Conservation (phyloP, 64 coral and sea anemone species). For the Acropora yongei region DNA sequence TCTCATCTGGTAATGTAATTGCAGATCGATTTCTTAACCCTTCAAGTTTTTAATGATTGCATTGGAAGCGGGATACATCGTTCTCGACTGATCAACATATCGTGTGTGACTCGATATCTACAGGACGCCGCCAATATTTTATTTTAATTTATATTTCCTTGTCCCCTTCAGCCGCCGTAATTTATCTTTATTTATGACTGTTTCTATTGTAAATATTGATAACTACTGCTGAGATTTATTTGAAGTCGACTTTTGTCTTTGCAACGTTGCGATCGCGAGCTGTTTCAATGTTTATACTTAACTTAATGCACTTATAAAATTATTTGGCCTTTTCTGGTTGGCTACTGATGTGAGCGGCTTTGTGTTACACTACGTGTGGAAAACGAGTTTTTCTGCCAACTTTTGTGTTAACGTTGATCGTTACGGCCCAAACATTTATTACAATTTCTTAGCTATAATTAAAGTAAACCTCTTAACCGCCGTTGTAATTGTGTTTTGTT, state of each 20-base stretch:
- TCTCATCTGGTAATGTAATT: background rate
- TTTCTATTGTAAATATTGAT: background rate
- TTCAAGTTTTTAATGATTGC: no score
- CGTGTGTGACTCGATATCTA: background rate
- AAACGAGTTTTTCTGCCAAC: background rate
- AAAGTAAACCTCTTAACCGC: background rate
- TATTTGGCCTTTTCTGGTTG: slow-evolving; percentile 93
- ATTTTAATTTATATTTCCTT: background rate
- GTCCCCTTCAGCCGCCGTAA: background rate
- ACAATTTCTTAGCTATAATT: background rate
- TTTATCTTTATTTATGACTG: background rate
- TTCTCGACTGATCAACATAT: background rate
- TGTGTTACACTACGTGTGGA: background rate
- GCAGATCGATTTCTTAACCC: no score
- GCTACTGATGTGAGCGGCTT: slow-evolving; percentile 6
- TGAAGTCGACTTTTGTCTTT: background rate
- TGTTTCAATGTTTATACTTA: slow-evolving; percentile 26
- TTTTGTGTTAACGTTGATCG: no score
- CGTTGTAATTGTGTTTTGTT: background rate
- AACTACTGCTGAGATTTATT: background rate
- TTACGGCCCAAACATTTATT: background rate
- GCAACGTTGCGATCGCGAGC: background rate
- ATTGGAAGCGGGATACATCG: background rate
- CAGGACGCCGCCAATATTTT: background rate
- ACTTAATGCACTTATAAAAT: background rate